Conservation (phyloP, 1,140 invertebrate genomes). For the Lordiphosa collinella region DNA sequence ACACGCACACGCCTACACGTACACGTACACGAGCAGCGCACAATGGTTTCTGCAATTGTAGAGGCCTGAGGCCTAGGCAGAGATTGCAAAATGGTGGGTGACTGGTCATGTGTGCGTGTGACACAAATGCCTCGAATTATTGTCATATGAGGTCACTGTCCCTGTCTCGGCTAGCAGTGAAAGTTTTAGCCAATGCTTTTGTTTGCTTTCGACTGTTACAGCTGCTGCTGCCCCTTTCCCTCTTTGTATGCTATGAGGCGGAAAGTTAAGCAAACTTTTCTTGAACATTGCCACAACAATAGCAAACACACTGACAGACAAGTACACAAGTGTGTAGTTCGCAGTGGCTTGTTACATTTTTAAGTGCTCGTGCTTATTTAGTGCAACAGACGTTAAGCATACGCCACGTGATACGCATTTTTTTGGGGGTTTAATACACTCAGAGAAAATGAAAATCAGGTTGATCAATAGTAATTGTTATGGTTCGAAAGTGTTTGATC, state of each 20-base stretch:
- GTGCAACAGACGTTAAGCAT: too few species aligned
- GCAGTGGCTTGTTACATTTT: slow-evolving; percentile 25
- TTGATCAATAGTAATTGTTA: too few species aligned
- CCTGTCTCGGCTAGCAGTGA: slow-evolving; percentile 56
- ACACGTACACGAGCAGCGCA: slow-evolving; percentile 5
- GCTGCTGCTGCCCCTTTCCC: not conserved
- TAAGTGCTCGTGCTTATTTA: slow-evolving; percentile 22
- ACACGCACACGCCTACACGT: too few species aligned
- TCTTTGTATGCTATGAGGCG: slow-evolving; percentile 29
- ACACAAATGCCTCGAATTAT: slow-evolving; percentile 77
- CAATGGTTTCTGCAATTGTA: slow-evolving; percentile 60
- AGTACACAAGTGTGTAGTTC: not conserved
- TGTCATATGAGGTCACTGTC: slow-evolving; percentile 74
- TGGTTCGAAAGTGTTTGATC: too few species aligned
- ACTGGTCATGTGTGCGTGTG: slow-evolving; percentile 26
- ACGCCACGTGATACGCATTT: too few species aligned
- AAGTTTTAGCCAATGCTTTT: slow-evolving; percentile 49
- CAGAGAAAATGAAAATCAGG: too few species aligned
- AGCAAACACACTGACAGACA: slow-evolving; percentile 1
- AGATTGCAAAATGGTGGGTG: not conserved
- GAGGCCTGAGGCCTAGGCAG: slow-evolving; percentile 27
- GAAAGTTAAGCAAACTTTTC: slow-evolving; percentile 63
- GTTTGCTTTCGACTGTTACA: slow-evolving; percentile 30
- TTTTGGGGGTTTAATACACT: too few species aligned
- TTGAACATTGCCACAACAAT: slow-evolving; percentile 58